These are phyloP conservation scores for Pantherophis alleghaniensis DNA, from an alignment of 2,797 vertebrate species.

Conservation along the genomic window DNA sequence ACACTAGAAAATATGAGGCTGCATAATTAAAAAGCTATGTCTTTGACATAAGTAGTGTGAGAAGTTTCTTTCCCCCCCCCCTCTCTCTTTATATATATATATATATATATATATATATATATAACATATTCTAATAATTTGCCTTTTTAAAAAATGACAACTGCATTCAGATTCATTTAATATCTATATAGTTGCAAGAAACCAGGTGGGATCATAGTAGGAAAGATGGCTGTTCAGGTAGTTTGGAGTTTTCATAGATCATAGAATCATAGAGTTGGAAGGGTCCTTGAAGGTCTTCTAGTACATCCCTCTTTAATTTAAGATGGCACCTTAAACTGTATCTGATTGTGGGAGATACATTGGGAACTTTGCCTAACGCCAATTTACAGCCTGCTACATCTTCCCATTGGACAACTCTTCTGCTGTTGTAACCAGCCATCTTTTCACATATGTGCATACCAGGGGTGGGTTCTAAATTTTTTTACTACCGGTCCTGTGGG, in stretches of 20 bases:
- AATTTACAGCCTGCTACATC: not conserved
- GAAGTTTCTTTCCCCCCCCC: no score
- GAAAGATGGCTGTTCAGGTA: not conserved
- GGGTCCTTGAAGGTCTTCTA: not conserved
- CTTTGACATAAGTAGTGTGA: not conserved
- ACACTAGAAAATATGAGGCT: not conserved
- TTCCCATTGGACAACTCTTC: not conserved
- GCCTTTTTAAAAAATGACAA: not conserved
- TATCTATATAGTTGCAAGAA: not conserved
- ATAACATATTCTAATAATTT: not conserved
- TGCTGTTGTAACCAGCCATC: not conserved
- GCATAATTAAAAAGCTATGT: not conserved
- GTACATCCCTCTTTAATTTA: not conserved
- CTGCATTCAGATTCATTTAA: not conserved
- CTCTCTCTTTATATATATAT: no score
- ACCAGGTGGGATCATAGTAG: not conserved
- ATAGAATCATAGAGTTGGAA: not conserved
- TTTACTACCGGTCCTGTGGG: no score
- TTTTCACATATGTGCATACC: not conserved
- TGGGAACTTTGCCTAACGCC: not conserved
- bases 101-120: no score
- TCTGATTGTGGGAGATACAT: not conserved
- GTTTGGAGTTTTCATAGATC: not conserved
- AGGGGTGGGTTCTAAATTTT: no score
- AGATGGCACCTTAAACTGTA: not conserved